phyloP scores from a whole-genome alignment of 2,888 invertebrate genomes.

The Calliopum simillimum region DNA sequence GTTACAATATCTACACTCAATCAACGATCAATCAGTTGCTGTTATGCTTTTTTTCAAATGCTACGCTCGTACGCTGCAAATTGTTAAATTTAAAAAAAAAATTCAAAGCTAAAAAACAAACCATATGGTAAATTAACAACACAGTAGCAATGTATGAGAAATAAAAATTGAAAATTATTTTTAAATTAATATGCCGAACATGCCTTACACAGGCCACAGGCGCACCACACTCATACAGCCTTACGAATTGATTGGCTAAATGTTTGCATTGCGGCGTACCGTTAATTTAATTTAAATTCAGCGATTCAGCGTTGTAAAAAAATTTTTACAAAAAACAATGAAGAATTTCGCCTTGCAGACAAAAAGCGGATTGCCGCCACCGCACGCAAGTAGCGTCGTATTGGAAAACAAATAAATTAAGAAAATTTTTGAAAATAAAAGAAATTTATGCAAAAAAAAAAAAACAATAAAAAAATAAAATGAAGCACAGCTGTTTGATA shows the following conservation, averaged over 20 bases:
- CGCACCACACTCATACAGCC: conserved; percentile 17
- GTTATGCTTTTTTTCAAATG: background rate
- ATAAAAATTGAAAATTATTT: conserved; percentile 1
- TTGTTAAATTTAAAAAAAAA: too few relatives aligned
- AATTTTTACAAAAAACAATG: background rate
- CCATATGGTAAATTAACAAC: conserved; percentile 19
- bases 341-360: too few relatives aligned
- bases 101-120: background rate
- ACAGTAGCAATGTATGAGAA: conserved; percentile 1
- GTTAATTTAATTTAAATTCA: background rate
- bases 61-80: too few relatives aligned
- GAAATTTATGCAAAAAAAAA: background rate
- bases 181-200: conserved; percentile 40
- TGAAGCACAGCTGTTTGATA: conserved; percentile 6
- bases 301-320: background rate
- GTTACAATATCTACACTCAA: conserved; percentile 5
- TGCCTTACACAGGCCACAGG: conserved; percentile 23
- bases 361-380: too few relatives aligned
- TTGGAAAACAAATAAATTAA: conserved; percentile 6
- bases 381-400: background rate
- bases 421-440: background rate
- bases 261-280: too few relatives aligned
- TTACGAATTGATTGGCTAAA: background rate
- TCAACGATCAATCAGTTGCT: conserved; percentile 1
- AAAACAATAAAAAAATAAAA: conserved; percentile 7